phyloP scores from a whole-genome alignment of 2,113 vertebrate genomes.

The Barnardius zonarius region DNA sequence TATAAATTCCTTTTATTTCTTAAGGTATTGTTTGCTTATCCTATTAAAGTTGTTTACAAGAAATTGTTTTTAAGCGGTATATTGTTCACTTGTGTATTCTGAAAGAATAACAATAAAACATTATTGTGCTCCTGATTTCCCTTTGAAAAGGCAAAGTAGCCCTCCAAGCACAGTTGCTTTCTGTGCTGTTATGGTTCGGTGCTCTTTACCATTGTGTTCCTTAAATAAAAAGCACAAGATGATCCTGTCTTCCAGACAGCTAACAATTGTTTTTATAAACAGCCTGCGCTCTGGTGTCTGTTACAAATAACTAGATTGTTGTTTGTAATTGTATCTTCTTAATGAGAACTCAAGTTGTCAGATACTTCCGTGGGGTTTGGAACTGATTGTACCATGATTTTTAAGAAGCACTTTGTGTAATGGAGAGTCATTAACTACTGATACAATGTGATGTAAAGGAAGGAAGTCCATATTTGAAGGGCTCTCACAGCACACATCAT shows the following conservation, averaged over 20 bases:
- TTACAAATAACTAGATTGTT: not conserved
- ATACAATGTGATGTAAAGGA: not conserved
- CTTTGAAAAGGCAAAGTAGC: slow-evolving; percentile 32
- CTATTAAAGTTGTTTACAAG: slow-evolving; percentile 21
- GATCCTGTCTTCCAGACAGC: not conserved
- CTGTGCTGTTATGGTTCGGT: not conserved
- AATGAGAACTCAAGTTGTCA: slow-evolving; percentile 56
- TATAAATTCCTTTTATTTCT: slow-evolving; percentile 12
- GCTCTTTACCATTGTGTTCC: slow-evolving; percentile 44
- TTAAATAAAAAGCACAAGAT: slow-evolving; percentile 59
- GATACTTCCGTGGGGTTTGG: slow-evolving; percentile 27
- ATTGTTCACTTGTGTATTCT: slow-evolving; percentile 15
- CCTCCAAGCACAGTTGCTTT: not conserved
- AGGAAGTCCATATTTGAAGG: not conserved
- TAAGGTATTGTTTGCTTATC: slow-evolving; percentile 29
- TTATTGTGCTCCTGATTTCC: slow-evolving; percentile 33
- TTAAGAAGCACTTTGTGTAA: not conserved
- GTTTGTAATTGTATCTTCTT: slow-evolving; percentile 23
- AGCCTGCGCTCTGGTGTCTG: not conserved
- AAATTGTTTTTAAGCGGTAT: not conserved
- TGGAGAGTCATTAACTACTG: not conserved
- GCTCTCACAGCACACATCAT: fast-evolving
- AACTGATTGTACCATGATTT: not conserved
- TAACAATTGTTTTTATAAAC: slow-evolving; percentile 32
- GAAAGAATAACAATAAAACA: slow-evolving; percentile 29